These are phyloP conservation scores for Heliconius ismenius DNA, from an alignment of 2,888 invertebrate species.

Conservation along the genomic window DNA sequence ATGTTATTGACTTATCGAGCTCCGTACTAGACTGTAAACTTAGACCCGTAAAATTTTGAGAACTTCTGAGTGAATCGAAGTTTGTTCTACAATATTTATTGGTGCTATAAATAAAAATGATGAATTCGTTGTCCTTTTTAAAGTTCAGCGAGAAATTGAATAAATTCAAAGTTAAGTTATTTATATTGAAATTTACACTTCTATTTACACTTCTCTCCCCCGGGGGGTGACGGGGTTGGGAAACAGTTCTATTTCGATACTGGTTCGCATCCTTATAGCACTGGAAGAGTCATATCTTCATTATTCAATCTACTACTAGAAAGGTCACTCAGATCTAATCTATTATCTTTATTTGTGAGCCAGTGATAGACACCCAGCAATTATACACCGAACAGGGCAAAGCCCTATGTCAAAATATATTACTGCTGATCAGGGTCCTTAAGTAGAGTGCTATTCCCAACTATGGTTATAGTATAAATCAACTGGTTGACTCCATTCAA, in stretches of 20 bases:
- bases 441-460: too few species aligned
- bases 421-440: too few species aligned
- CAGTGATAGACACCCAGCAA: too few species aligned
- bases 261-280: background rate
- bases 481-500: background rate
- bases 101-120: constrained; percentile 21
- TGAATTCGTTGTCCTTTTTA: constrained; percentile 10
- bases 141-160: background rate
- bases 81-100: constrained; percentile 23
- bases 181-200: background rate
- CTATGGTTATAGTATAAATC: too few species aligned
- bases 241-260: background rate
- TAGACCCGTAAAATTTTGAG: constrained; percentile 23
- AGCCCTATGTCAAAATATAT: too few species aligned
- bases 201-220: background rate
- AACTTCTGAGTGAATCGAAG: constrained; percentile 22
- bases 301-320: too few species aligned
- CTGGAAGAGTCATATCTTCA: too few species aligned
- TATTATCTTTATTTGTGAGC: too few species aligned
- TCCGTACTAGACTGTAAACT: constrained; percentile 23
- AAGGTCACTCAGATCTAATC: too few species aligned
- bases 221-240: background rate
- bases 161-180: background rate
- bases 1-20: constrained; percentile 23
- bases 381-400: too few species aligned